A percentile compares a stretch with the other conserved stretches of the same genome.
Evolutionary conservation across 2,797 vertebrate species (phyloP).

Genomic region (Synaphobranchus kaupii): DNA sequence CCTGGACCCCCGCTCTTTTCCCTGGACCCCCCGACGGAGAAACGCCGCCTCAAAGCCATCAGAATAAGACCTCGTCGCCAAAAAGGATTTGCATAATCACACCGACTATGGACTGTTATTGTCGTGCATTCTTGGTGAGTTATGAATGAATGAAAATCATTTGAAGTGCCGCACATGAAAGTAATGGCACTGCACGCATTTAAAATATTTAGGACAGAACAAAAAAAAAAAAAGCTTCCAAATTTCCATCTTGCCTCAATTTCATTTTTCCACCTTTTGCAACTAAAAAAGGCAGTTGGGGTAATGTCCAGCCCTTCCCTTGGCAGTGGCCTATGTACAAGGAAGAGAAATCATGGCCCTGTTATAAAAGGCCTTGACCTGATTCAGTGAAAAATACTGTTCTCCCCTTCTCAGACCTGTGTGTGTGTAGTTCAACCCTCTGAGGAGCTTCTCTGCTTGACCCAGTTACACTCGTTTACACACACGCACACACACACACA

Average conservation of each 20-base stretch:
- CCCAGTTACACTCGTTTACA: slow-evolving; percentile 22
- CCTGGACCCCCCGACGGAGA: too few relatives aligned
- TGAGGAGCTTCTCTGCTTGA: slow-evolving; percentile 1
- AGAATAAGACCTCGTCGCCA: neutral
- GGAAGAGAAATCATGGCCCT: slow-evolving; percentile 58
- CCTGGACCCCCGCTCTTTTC: neutral
- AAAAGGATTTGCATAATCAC: neutral
- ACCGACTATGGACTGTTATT: too few relatives aligned
- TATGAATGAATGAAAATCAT: neutral
- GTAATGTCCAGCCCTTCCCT: slow-evolving; percentile 50
- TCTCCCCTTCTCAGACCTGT: slow-evolving; percentile 33
- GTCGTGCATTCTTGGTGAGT: neutral
- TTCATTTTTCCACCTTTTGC: neutral
- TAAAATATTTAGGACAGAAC: neutral
- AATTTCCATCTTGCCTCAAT: neutral
- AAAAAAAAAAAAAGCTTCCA: neutral
- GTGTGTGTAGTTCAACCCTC: neutral
- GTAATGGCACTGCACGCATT: neutral
- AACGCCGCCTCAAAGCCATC: neutral
- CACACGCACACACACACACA: neutral
- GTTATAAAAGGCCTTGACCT: slow-evolving; percentile 62
- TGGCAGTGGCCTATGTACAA: slow-evolving; percentile 51
- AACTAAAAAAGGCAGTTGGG: neutral
- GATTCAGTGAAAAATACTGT: slow-evolving; percentile 36
- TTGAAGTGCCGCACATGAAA: neutral